Conservation (phyloP, 2,113 vertebrate genomes). For the Lagopus muta region DNA sequence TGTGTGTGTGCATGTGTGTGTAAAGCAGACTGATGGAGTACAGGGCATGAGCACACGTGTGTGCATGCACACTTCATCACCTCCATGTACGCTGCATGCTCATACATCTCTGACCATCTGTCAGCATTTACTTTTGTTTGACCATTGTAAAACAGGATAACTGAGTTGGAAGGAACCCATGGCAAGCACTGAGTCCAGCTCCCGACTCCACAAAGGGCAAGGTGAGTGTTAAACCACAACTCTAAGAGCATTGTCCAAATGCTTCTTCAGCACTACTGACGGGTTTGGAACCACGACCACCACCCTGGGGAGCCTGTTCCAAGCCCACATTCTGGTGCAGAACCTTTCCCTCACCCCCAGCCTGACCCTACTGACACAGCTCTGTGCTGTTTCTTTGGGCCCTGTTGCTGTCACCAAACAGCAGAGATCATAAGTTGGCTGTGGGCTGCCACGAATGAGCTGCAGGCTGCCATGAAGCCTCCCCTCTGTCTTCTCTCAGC, state of each 20-base stretch:
- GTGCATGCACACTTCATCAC: background rate
- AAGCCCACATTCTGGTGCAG: background rate
- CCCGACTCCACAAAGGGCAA: background rate
- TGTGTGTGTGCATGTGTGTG: too few species aligned
- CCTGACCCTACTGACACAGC: background rate
- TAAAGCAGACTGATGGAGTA: background rate
- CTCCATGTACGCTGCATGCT: background rate
- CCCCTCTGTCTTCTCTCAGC: background rate
- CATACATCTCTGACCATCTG: background rate
- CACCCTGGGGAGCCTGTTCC: background rate
- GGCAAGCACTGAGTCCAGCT: background rate
- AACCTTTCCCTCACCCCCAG: background rate
- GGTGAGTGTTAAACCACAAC: background rate
- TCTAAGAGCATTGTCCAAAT: background rate
- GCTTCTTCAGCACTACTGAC: background rate
- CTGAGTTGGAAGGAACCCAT: background rate
- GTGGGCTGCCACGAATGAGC: background rate
- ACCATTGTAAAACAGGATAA: background rate
- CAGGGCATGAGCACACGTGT: fast-evolving
- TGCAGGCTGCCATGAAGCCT: background rate
- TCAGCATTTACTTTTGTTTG: background rate
- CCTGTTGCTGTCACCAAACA: background rate
- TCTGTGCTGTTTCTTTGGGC: background rate
- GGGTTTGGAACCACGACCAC: background rate
- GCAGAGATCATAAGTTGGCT: background rate